Evolutionary conservation across 2,888 invertebrate genomes (phyloP), one percentile per base, ranked within the genome.

Genomic region (Lasiommata megera): DNA sequence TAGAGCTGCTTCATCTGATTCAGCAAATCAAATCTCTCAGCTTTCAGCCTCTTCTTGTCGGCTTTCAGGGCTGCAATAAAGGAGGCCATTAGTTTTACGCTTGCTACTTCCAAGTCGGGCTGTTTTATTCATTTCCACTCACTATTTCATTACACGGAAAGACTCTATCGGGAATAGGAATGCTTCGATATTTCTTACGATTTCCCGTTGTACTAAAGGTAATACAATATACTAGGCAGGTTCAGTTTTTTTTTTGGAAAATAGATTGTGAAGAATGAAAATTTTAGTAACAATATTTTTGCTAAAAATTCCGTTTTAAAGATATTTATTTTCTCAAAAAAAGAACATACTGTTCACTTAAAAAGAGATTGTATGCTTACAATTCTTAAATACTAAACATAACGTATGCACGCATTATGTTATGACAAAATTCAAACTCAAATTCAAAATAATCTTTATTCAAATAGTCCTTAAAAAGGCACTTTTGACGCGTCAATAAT

Each of bases 1-100:
- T 98, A 98, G 60, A 98, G 93, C 77, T 98, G 97, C 82, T 97
- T 97, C 94, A 98, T 98, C 90, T 98, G 98, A 78, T 95, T 96
- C 69, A 98, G 91, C 65, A 98, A 92, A 86, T 98, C 98, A 77
- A 96, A 96, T 88, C 98, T 98, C 88, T 98, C 98, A 11, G 96
- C 96, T 88, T 97, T 97, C 78, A 98, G 92, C 65, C 97, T 93
- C 84, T 97, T 97, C 62, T 97, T 93, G 84, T 98, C 98, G 60
- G 96, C 94, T 82, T 97, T 97, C 75, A 98, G 89, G 55, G 95
- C 96, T 92, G 86, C 71, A 77, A 80, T 57, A 62, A 62, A 62
- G 57, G 47, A 34, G 34, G 48, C 46, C 55, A 60, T 62, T 60
- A 62, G 60, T 53, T 60, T 55, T 56, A 37, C 48, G 34, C 56